These are phyloP conservation scores for Arrhopalites spinosus DNA, from an alignment of 2,888 invertebrate genomes.

Conservation along the genomic window DNA sequence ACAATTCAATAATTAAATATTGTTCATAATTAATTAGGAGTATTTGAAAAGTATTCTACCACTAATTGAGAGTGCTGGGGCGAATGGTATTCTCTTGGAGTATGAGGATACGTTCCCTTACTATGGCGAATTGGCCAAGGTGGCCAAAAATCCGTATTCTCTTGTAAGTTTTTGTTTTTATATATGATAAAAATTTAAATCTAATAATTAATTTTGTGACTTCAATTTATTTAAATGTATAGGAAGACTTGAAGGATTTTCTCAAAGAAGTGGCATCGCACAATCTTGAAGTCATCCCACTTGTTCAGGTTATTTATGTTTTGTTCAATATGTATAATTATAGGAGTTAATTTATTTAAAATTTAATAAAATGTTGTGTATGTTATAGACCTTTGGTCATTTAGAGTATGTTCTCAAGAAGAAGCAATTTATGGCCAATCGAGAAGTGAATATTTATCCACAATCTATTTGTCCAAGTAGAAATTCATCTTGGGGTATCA, in stretches of 20 bases:
- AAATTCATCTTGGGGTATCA: conserved; percentile 58
- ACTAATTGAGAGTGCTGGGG: conserved; percentile 58
- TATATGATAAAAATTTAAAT: background rate
- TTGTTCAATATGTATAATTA: no score
- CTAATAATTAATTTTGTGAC: background rate
- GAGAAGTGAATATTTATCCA: conserved; percentile 60
- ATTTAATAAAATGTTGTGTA: no score
- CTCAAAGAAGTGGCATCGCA: conserved; percentile 57
- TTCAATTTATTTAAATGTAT: background rate
- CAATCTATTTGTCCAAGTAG: conserved; percentile 63
- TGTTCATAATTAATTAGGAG: no score
- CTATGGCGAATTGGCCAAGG: conserved; percentile 57
- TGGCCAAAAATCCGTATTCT: background rate
- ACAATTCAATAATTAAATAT: no score
- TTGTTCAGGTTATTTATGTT: conserved; percentile 61
- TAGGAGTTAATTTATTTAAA: no score
- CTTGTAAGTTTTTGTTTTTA: conserved; percentile 33
- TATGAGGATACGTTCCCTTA: conserved; percentile 70
- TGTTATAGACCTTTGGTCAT: conserved; percentile 61
- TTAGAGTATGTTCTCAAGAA: conserved; percentile 63
- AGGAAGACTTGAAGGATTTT: conserved; percentile 57
- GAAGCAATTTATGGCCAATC: conserved; percentile 59
- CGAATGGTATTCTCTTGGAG: conserved; percentile 65
- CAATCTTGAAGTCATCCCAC: conserved; percentile 59
- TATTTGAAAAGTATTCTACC: conserved; percentile 59